These are phyloP conservation scores for Apoda limacodes DNA, from an alignment of 2,888 invertebrate species.

Conservation along the genomic window DNA sequence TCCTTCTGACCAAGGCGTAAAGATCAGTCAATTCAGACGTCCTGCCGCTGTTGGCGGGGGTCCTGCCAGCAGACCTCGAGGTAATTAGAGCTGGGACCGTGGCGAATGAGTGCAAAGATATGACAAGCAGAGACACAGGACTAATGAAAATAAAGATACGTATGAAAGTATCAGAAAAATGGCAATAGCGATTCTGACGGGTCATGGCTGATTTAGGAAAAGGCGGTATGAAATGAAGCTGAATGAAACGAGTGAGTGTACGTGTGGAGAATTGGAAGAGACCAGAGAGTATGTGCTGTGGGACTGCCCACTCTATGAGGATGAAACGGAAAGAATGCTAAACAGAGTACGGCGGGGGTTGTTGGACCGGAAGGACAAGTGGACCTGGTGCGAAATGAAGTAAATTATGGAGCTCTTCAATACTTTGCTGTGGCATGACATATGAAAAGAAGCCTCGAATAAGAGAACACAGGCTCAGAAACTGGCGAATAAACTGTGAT, in stretches of 20 bases:
- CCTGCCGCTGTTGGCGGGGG: slow-evolving; percentile 22
- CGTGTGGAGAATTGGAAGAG: slow-evolving; percentile 10
- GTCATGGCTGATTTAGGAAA: slow-evolving; percentile 20
- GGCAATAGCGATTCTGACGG: slow-evolving; percentile 19
- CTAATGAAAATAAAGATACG: slow-evolving; percentile 16
- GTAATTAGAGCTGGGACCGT: slow-evolving; percentile 12
- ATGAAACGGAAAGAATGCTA: not conserved
- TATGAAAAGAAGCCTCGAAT: too few species aligned
- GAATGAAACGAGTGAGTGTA: slow-evolving; percentile 5
- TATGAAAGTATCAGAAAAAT: slow-evolving; percentile 12
- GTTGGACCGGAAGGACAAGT: too few species aligned
- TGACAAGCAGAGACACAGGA: not conserved
- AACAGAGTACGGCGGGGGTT: not conserved
- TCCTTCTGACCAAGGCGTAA: slow-evolving; percentile 27
- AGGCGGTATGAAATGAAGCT: slow-evolving; percentile 15
- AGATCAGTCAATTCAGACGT: slow-evolving; percentile 20
- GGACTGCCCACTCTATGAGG: slow-evolving; percentile 8
- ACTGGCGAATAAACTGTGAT: too few species aligned
- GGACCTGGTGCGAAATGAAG: too few species aligned
- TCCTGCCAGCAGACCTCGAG: slow-evolving; percentile 23
- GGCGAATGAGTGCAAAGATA: not conserved
- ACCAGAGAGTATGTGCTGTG: slow-evolving; percentile 11
- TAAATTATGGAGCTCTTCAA: too few species aligned
- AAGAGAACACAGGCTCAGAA: too few species aligned
- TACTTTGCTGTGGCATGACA: too few species aligned